Conservation (phyloP, 2,797 vertebrate species). For the Poecile montanus region DNA sequence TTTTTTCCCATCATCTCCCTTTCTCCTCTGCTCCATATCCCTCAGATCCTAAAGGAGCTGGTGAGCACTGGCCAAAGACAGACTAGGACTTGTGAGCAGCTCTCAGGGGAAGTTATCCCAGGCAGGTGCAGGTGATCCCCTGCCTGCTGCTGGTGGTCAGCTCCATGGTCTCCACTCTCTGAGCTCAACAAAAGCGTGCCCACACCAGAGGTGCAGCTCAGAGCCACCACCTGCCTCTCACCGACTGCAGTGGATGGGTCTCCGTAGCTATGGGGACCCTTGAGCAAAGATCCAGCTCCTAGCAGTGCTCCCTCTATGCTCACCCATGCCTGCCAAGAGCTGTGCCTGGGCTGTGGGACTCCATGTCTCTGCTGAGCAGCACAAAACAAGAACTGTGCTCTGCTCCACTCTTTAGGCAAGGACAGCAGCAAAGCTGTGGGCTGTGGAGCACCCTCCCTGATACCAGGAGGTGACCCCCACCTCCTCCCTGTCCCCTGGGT, state of each 20-base stretch:
- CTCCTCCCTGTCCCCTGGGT: not conserved
- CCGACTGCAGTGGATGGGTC: not conserved
- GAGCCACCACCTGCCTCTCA: not conserved
- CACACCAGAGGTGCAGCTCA: not conserved
- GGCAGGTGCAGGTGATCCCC: fast-evolving
- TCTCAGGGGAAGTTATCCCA: not conserved
- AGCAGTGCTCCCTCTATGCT: not conserved
- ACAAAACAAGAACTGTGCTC: not conserved
- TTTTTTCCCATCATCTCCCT: not conserved
- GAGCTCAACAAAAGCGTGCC: not conserved
- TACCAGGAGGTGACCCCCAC: not conserved
- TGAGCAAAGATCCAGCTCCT: not conserved
- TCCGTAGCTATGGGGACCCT: not conserved
- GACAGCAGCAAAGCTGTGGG: not conserved
- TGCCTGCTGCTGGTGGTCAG: not conserved
- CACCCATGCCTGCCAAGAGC: not conserved
- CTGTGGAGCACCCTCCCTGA: not conserved
- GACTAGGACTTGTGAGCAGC: not conserved
- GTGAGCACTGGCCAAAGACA: not conserved
- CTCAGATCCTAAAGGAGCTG: not conserved
- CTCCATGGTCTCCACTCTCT: not conserved
- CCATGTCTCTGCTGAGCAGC: not conserved
- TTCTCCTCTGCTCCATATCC: not conserved
- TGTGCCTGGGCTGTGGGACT: not conserved
- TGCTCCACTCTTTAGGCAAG: not conserved